These are phyloP conservation scores for Trematomus loennbergii DNA, from an alignment of 2,113 vertebrate species.

Conservation along the genomic window DNA sequence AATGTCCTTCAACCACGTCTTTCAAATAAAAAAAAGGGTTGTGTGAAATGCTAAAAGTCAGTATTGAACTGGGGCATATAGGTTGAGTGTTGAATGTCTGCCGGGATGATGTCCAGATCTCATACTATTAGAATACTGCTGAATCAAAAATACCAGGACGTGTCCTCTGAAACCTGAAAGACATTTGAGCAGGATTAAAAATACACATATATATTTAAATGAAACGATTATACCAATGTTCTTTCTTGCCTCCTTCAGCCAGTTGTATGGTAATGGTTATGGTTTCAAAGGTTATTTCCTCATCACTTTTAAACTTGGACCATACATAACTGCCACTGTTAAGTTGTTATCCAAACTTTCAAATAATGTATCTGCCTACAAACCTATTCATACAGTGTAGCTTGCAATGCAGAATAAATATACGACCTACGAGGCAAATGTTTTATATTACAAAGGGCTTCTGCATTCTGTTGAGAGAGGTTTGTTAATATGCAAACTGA, in stretches of 20 bases:
- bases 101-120: constrained; percentile 1
- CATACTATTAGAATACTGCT: not conserved
- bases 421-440: not conserved
- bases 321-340: not conserved
- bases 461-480: not conserved
- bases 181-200: constrained; percentile 18
- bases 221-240: not conserved
- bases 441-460: not conserved
- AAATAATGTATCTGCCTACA: not conserved
- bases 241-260: not conserved
- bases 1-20: constrained; percentile 30
- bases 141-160: constrained; percentile 5
- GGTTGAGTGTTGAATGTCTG: not conserved
- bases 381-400: no score
- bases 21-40: constrained; percentile 6
- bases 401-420: not conserved
- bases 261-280: not conserved
- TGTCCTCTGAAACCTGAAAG: constrained; percentile 61
- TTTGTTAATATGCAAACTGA: not conserved
- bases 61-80: constrained; percentile 26
- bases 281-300: not conserved
- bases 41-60: constrained; percentile 16
- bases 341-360: not conserved
- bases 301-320: not conserved
- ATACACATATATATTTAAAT: not conserved